These are phyloP conservation scores for Melopsittacus undulatus DNA, from an alignment of 2,797 vertebrate genomes.

Conservation along the genomic window DNA sequence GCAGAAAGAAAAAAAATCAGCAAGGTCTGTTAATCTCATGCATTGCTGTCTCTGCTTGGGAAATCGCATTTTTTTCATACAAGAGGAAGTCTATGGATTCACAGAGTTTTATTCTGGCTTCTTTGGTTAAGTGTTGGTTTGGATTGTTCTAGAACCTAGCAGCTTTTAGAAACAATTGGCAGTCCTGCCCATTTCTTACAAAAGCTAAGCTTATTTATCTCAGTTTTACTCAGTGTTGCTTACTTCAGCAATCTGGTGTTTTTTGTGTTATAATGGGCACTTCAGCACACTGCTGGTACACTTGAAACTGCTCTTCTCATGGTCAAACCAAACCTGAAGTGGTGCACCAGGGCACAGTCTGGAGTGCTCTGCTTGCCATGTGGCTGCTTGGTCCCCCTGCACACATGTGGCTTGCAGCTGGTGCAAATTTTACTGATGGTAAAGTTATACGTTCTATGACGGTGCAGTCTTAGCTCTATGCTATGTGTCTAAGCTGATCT, in stretches of 20 bases:
- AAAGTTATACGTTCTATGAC: neutral
- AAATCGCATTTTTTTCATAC: neutral
- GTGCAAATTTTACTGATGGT: neutral
- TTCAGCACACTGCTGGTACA: neutral
- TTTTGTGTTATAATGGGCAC: neutral
- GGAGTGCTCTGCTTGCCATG: neutral
- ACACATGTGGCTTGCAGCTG: rapidly evolving
- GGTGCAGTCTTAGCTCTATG: neutral
- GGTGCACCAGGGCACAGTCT: neutral
- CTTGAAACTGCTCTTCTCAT: neutral
- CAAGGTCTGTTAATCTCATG: neutral
- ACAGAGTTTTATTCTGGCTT: neutral
- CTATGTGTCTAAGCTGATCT: neutral
- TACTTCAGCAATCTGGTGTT: neutral
- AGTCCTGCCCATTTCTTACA: neutral
- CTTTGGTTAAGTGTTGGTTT: neutral
- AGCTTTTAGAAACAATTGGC: neutral
- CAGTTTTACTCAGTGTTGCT: neutral
- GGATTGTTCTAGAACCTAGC: neutral
- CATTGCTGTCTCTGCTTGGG: neutral
- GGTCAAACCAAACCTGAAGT: neutral
- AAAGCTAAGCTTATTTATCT: neutral
- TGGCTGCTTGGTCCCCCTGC: neutral
- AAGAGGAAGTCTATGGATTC: neutral
- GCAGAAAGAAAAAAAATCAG: neutral